Evolutionary conservation across 2,113 vertebrate genomes (phyloP).

Genomic region (Engraulis encrasicolus): DNA sequence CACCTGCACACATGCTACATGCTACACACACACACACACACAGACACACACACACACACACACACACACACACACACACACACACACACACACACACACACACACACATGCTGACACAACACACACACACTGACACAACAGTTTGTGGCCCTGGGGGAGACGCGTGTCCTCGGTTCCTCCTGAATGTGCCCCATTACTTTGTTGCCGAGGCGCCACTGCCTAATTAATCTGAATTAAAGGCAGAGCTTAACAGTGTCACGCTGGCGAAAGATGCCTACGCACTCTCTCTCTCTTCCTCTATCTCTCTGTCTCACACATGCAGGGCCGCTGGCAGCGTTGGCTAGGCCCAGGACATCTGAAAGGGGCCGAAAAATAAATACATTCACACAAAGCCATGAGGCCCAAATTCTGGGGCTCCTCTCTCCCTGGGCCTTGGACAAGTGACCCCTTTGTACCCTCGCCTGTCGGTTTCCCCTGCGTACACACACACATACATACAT

Average conservation of each 20-base stretch:
- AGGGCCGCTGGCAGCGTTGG: too few species aligned
- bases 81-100: conserved; percentile 2
- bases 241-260: conserved; percentile 2
- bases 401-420: too few species aligned
- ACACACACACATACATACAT: too few species aligned
- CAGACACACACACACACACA: too few species aligned
- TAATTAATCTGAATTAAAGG: conserved; percentile 38
- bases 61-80: background rate
- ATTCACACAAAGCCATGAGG: too few species aligned
- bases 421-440: too few species aligned
- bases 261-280: conserved; percentile 8
- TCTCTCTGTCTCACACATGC: background rate
- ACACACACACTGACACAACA: background rate
- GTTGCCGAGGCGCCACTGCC: conserved; percentile 11
- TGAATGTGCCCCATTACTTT: conserved; percentile 30
- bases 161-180: background rate
- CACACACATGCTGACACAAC: too few species aligned
- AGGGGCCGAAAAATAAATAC: background rate
- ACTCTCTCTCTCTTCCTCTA: background rate
- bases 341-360: too few species aligned
- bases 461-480: too few species aligned
- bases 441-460: too few species aligned
- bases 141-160: background rate
- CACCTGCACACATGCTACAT: too few species aligned
- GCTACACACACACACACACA: background rate